Evolutionary conservation across 2,888 invertebrate genomes (phyloP), one percentile per base, ranked within the genome.

Genomic region (Meteorus cinctellus): DNA sequence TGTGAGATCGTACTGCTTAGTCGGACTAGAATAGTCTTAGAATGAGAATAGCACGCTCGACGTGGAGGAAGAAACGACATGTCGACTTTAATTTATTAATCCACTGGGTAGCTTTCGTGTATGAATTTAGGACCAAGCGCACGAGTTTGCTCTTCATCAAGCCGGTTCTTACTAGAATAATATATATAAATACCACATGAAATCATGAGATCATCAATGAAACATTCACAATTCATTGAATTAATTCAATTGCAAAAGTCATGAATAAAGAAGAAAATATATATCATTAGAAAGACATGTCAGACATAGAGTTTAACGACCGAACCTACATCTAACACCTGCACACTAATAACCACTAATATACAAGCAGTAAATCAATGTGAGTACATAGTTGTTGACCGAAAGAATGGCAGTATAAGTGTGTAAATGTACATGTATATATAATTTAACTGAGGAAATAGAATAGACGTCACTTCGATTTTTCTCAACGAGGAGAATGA

Each of bases 11-110:
- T 55, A 74, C 77, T 62, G 65, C 55, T 72, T 74, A 72, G 77
- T 73, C 76, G 79, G 80, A 80, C 84, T 82, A 84, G 83, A 83
- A 84, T 83, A 84, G 81, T 80, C 80, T 79, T 80, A 77, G 80
- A 85, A 84, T 83, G 82, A 84, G 83, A 84, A 84, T 84, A 81
- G 81, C 82, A 80, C 79, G 68, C 65, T 77, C 62, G 51, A 48
- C 24, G 62, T 69, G 63, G 63, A 36, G 31, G 63, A 69, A 70
- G 62, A 69, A 69, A 63, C 65, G 10, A 34, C n/a, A 55, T 31
- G 29, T 60, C 34, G 71, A 66, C 29, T 75, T 71, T 48, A 75
- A 75, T 65, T 66, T 71, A 71, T 75, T 31, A 55, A 66, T 75
- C 48, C 41, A 27, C 29, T 69, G 27, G 31, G n/a, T 16, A 14